phyloP scores from a whole-genome alignment of 2,888 invertebrate genomes.

The Phalera bucephala region DNA sequence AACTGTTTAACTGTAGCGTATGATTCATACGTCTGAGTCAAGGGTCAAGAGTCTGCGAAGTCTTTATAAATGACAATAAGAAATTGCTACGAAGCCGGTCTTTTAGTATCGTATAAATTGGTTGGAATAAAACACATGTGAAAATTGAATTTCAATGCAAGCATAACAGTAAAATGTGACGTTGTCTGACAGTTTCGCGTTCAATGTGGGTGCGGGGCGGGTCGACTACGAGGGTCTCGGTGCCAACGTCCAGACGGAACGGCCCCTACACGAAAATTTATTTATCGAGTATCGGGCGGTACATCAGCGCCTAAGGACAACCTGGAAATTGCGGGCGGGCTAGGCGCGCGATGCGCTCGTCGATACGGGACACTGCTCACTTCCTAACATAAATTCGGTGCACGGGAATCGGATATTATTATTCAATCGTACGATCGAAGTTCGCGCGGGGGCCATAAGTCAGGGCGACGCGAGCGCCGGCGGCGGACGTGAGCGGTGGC shows the following conservation, averaged over 20 bases:
- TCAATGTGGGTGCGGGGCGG: conserved; percentile 32
- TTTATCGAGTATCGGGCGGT: conserved; percentile 62
- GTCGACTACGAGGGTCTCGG: conserved; percentile 37
- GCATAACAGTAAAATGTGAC: conserved; percentile 57
- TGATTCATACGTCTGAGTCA: conserved; percentile 20
- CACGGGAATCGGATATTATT: conserved; percentile 80
- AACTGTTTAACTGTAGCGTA: conserved; percentile 16
- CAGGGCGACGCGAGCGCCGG: conserved; percentile 79
- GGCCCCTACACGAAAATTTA: conserved; percentile 50
- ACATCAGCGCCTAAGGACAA: conserved; percentile 64
- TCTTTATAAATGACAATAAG: conserved; percentile 2
- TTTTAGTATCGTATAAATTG: conserved; percentile 24
- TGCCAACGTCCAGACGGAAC: conserved; percentile 54
- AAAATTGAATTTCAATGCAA: conserved; percentile 60
- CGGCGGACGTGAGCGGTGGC: conserved; percentile 79
- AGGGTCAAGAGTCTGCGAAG: conserved; percentile 24
- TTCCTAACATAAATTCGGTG: conserved; percentile 82
- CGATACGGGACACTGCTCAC: conserved; percentile 77
- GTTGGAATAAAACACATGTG: conserved; percentile 31
- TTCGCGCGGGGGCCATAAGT: conserved; percentile 80
- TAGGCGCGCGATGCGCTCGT: conserved; percentile 60
- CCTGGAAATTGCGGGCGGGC: conserved; percentile 62
- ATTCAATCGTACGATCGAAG: conserved; percentile 81
- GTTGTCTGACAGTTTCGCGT: conserved; percentile 49
- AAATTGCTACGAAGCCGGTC: conserved; percentile 27